Base-by-base conservation (phyloP, 1,140 invertebrate species). In the Zaprionus kolodkinae region DNA sequence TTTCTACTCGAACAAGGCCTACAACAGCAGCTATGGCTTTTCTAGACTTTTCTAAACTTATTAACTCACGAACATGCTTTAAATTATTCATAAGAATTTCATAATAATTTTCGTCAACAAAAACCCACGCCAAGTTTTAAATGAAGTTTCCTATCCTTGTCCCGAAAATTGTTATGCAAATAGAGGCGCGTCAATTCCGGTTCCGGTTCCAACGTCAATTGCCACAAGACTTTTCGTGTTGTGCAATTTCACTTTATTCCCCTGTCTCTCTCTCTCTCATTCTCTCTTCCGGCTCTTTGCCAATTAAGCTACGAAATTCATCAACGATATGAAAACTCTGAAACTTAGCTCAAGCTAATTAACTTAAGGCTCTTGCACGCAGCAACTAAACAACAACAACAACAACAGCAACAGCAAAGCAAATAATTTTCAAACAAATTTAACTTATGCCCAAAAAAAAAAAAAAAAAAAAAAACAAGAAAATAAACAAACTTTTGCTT, bases 371-470 rank as follows among this genome's bases (percentile, higher is more conserved):
- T 67, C 43, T 54, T 77, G 57, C 66, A 78, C 57, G 62, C 60
- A 73, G 57, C 70, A 78, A 30, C 78, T 56, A 61, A 68, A 66
- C 69, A 68, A 55, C 78, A 76, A 64, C 45, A 61, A 61, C 43
- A 70, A 36, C 50, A 67, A 66, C 52, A 74, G 71, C 68, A 78
- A 40, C 33, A 52, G 33, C n/a, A 80, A 82, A 68, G 75, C 76
- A 87, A 82, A 76, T 87, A 71, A 87, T 81, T 84, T 85, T 71
- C 72, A 68, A 77, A 77, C 79, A 82, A 87, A 82, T 79, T 81
- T 72, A 85, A 77, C 81, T 81, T 78, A 80, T 45, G 52, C 61
- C 59, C 43, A 83, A 83, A 38, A n/a, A n/a, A 61, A 54, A 72
- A 76, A 43, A 30, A 59, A 45, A 43, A 61, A 13, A 52, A 54